Evolutionary conservation across 2,113 vertebrate genomes (phyloP).

Genomic region (Fukomys damarensis): DNA sequence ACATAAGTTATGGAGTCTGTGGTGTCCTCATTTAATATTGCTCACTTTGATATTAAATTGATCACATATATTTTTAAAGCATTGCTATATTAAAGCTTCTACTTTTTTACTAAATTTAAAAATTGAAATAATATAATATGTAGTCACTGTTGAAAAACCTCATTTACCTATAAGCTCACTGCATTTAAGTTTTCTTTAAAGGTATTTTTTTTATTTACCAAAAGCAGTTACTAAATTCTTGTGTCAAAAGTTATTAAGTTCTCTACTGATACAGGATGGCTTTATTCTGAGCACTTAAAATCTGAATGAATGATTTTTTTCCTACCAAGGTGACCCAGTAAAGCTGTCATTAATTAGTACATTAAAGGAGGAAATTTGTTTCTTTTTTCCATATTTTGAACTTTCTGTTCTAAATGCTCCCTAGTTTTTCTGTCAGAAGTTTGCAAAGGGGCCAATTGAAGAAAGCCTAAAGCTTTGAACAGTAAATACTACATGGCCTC

Average conservation of each 20-base stretch:
- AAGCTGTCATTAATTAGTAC: not conserved
- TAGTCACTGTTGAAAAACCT: not conserved
- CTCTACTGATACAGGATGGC: not conserved
- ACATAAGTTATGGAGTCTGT: slow-evolving; percentile 75
- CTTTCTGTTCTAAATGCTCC: slow-evolving; percentile 18
- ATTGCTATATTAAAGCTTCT: not conserved
- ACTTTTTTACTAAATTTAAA: not conserved
- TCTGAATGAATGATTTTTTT: slow-evolving; percentile 25
- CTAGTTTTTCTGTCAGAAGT: slow-evolving; percentile 39
- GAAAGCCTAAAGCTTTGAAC: not conserved
- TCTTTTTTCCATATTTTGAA: slow-evolving; percentile 18
- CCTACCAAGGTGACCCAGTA: not conserved
- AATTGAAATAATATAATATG: slow-evolving; percentile 25
- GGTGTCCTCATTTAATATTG: not conserved
- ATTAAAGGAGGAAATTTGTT: not conserved
- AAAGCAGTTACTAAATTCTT: slow-evolving; percentile 21
- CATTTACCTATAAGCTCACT: not conserved
- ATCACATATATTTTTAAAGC: slow-evolving; percentile 36
- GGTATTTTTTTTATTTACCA: slow-evolving; percentile 41
- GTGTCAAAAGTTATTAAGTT: not conserved
- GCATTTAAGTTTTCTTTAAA: slow-evolving; percentile 39
- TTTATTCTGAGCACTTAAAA: slow-evolving; percentile 39
- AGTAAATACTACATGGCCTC: not conserved
- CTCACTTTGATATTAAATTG: not conserved
- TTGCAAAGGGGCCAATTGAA: not conserved